These are phyloP conservation scores for Sebastes itinus DNA, from an alignment of 2,797 vertebrate genomes.

Conservation along the genomic window DNA sequence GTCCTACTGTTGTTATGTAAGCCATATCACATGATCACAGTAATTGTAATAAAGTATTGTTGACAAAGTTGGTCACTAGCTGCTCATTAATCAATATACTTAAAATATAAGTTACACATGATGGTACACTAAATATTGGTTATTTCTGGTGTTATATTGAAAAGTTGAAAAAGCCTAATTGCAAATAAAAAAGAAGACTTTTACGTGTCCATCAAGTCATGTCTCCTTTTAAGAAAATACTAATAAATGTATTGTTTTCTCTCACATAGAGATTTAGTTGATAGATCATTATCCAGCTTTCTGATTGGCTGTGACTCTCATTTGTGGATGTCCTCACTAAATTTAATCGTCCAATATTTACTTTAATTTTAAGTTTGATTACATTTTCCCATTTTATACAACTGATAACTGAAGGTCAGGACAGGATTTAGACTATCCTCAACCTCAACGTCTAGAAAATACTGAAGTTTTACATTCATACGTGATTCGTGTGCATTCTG, in stretches of 20 bases:
- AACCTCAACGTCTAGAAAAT: neutral
- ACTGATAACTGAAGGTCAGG: neutral
- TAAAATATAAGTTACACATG: neutral
- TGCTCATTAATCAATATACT: neutral
- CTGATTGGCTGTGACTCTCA: neutral
- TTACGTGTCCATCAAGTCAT: neutral
- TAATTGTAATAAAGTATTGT: neutral
- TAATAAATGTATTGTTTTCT: neutral
- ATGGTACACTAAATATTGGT: neutral
- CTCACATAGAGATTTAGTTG: neutral
- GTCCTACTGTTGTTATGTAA: neutral
- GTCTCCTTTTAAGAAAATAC: neutral
- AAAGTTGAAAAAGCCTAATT: neutral
- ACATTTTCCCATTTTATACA: neutral
- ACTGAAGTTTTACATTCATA: neutral
- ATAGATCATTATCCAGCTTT: neutral
- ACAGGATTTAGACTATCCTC: neutral
- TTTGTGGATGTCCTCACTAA: neutral
- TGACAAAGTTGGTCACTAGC: neutral
- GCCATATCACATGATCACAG: neutral
- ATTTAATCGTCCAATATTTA: neutral
- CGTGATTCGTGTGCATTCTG: neutral
- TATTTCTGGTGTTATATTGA: neutral
- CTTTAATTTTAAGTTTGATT: neutral
- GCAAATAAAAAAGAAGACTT: neutral